Conservation (phyloP, 1,140 invertebrate genomes). For the Akabosia matsudoensis region DNA sequence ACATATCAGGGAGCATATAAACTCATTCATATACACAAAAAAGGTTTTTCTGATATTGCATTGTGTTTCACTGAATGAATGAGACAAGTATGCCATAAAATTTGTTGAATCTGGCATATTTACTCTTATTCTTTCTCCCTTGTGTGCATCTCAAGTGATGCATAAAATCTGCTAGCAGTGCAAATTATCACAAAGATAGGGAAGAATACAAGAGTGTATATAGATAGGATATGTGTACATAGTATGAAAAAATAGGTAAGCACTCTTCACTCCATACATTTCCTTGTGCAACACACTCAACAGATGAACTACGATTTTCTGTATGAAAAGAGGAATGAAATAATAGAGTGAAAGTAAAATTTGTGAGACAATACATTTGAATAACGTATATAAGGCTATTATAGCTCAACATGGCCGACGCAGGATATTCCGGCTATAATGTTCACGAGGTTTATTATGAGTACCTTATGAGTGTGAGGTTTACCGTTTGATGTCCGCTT, state of each 20-base stretch:
- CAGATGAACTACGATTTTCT: conserved; percentile 4
- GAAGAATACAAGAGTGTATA: not conserved
- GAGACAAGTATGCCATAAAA: conserved; percentile 7
- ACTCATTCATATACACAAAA: not conserved
- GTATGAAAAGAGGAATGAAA: too few relatives aligned
- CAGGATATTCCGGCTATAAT: too few relatives aligned
- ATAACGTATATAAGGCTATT: too few relatives aligned
- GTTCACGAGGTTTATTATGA: too few relatives aligned
- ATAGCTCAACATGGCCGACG: too few relatives aligned
- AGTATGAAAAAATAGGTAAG: too few relatives aligned
- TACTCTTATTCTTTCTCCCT: not conserved
- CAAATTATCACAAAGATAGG: conserved; percentile 5
- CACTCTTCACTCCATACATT: not conserved
- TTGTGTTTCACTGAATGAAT: conserved; percentile 6
- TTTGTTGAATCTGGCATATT: conserved; percentile 17
- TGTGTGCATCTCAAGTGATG: conserved; percentile 17
- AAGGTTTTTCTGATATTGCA: not conserved
- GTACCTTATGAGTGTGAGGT: too few relatives aligned
- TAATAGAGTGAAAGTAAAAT: too few relatives aligned
- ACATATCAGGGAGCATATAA: not conserved
- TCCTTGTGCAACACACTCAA: not conserved
- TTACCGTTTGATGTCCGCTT: too few relatives aligned
- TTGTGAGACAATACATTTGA: too few relatives aligned
- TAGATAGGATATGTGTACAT: not conserved
- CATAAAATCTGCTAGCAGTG: conserved; percentile 20